Percentiles rank a stretch among this genome's conserved stretches.
phyloP scores from a whole-genome alignment of 2,888 invertebrate genomes.

The Cremastinae sp. region DNA sequence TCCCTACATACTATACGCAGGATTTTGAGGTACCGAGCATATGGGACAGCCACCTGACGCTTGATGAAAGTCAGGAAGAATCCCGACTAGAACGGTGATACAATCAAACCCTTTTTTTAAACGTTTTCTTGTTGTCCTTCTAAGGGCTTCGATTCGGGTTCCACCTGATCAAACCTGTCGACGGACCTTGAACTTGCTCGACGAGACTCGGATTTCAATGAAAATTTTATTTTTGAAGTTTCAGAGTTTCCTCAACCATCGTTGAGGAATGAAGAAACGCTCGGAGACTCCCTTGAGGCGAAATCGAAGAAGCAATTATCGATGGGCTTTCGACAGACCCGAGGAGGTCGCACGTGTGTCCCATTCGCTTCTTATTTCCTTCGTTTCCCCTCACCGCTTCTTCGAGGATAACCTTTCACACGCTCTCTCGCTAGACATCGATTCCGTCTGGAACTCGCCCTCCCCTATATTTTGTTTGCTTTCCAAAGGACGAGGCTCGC shows the following conservation, averaged over 20 bases:
- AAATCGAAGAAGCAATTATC: constrained; percentile 66
- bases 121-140: too few species aligned
- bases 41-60: too few species aligned
- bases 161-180: too few species aligned
- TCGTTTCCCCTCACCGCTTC: background rate
- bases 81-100: background rate
- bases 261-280: background rate
- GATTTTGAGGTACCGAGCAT: too few species aligned
- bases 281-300: background rate
- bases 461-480: background rate
- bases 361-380: constrained; percentile 62
- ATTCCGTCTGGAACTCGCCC: constrained; percentile 14
- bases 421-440: constrained; percentile 64
- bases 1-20: too few species aligned
- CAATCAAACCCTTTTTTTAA: too few species aligned
- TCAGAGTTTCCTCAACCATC: too few species aligned
- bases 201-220: too few species aligned
- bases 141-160: too few species aligned
- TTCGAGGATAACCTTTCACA: constrained; percentile 73
- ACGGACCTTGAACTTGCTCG: too few species aligned
- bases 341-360: constrained; percentile 70
- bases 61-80: too few species aligned
- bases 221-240: too few species aligned
- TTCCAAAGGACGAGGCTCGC: background rate
- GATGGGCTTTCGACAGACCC: constrained; percentile 45